These are phyloP conservation scores for Etheostoma spectabile DNA, from an alignment of 2,113 vertebrate genomes.

Conservation along the genomic window DNA sequence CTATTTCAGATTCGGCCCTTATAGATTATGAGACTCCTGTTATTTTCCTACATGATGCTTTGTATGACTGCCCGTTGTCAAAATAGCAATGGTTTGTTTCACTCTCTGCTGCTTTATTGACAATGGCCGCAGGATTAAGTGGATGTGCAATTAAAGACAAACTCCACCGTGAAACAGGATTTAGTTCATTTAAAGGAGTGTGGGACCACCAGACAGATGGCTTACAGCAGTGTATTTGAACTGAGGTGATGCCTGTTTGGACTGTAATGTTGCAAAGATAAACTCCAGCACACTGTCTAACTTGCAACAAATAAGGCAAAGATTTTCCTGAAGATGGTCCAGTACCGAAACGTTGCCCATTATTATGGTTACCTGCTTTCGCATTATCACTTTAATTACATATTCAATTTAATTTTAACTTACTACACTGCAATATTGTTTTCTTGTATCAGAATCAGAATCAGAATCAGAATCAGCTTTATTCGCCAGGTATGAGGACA, in stretches of 20 bases:
- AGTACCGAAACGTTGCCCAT: no score
- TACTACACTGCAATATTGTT: no score
- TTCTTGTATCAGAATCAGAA: no score
- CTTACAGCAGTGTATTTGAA: not conserved
- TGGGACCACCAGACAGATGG: constrained; percentile 12
- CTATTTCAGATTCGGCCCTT: not conserved
- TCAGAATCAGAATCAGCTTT: no score
- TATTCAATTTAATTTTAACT: no score
- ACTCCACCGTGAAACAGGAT: constrained; percentile 57
- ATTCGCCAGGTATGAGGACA: no score
- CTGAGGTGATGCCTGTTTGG: not conserved
- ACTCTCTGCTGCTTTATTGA: constrained; percentile 49
- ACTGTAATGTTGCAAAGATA: no score
- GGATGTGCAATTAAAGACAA: constrained; percentile 56
- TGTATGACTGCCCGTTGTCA: constrained; percentile 13
- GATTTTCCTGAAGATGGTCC: no score
- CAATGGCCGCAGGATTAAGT: constrained; percentile 50
- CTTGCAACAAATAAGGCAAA: no score
- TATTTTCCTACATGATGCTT: not conserved
- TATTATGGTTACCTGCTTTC: no score
- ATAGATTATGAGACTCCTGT: not conserved
- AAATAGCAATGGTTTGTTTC: not conserved
- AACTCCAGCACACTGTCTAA: no score
- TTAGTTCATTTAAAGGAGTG: constrained; percentile 32
- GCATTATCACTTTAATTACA: no score